These are phyloP conservation scores for Sinocyclocheilus anshuiensis DNA, from an alignment of 2,113 vertebrate genomes.

Conservation along the genomic window DNA sequence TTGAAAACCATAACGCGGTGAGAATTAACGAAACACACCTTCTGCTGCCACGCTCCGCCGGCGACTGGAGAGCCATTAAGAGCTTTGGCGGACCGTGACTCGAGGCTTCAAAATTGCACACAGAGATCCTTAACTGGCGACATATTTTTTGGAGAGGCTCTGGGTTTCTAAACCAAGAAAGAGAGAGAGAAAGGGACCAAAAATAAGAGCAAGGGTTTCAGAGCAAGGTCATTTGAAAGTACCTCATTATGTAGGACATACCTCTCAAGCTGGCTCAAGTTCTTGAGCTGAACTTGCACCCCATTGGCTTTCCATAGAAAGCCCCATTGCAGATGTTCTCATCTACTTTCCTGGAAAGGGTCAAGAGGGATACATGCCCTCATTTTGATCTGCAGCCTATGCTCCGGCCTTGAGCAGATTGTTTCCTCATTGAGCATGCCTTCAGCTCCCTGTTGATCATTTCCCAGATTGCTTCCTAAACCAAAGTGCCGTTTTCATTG, in stretches of 20 bases:
- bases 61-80: constrained; percentile 67
- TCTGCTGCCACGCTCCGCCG: constrained; percentile 57
- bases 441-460: neutral
- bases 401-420: neutral
- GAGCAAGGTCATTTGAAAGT: constrained; percentile 26
- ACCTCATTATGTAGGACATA: constrained; percentile 16
- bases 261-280: constrained; percentile 41
- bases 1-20: constrained; percentile 31
- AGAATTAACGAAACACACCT: constrained; percentile 30
- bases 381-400: constrained; percentile 26
- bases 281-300: constrained; percentile 17
- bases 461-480: neutral
- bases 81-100: constrained; percentile 63
- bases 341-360: constrained; percentile 34
- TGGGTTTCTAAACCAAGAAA: constrained; percentile 4
- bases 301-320: constrained; percentile 6
- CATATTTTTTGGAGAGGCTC: constrained; percentile 48
- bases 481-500: neutral
- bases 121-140: constrained; percentile 51
- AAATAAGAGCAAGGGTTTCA: neutral
- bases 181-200: constrained; percentile 3
- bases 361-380: constrained; percentile 34
- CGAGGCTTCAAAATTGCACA: constrained; percentile 48
- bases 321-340: constrained; percentile 30
- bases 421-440: constrained; percentile 21